A percentile compares a stretch with the other conserved stretches of the same genome.
Conservation (phyloP, 2,797 vertebrate genomes). For the Chaenodraco wilsoni region DNA sequence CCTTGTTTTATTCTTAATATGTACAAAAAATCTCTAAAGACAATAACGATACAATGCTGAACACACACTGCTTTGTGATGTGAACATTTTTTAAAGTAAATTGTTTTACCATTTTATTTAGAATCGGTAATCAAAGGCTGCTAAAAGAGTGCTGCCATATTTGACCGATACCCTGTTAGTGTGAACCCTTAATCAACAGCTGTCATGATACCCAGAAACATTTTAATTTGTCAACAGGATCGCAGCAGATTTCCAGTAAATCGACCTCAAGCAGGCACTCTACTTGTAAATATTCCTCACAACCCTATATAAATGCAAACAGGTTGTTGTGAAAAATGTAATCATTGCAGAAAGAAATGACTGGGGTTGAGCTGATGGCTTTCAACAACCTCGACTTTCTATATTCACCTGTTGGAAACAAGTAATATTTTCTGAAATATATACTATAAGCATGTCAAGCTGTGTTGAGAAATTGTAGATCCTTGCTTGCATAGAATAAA, state of each 20-base stretch:
- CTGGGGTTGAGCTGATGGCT: neutral
- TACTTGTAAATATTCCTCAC: conserved; percentile 7
- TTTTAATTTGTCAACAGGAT: conserved; percentile 45
- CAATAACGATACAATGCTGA: no score
- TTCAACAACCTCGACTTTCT: neutral
- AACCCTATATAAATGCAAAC: conserved; percentile 27
- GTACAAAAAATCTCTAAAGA: neutral
- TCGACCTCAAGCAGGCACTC: neutral
- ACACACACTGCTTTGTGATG: neutral
- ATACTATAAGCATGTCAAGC: neutral
- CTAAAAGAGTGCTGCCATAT: neutral
- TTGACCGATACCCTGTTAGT: conserved; percentile 40
- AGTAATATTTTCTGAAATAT: no score
- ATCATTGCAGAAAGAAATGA: conserved; percentile 15
- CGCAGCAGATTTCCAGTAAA: conserved; percentile 16
- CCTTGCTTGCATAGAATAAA: neutral
- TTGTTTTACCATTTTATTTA: neutral
- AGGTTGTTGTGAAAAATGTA: conserved; percentile 44
- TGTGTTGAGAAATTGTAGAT: conserved; percentile 35
- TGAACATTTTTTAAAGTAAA: neutral
- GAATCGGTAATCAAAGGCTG: neutral
- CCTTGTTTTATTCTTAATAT: neutral
- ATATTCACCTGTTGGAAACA: conserved; percentile 31
- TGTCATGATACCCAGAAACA: conserved; percentile 39
- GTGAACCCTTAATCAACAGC: conserved; percentile 60